These are phyloP conservation scores for Plagiodera versicolora DNA, from an alignment of 2,888 invertebrate species.

Conservation along the genomic window DNA sequence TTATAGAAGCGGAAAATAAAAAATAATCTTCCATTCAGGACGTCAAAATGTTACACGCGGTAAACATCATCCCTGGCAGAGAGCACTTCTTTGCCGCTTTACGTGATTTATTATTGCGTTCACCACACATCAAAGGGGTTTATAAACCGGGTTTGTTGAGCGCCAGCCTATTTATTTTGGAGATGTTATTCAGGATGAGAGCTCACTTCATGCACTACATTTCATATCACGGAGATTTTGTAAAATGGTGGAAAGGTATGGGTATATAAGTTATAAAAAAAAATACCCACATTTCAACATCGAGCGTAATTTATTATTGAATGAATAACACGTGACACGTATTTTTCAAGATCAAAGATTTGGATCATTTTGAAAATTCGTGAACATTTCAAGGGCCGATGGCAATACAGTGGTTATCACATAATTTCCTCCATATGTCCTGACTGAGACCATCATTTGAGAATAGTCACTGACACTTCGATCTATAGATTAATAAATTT, in stretches of 20 bases:
- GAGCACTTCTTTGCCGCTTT: conserved; percentile 22
- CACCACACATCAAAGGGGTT: conserved; percentile 29
- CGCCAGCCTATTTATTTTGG: conserved; percentile 25
- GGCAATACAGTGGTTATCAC: too few relatives aligned
- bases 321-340: too few relatives aligned
- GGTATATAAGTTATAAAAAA: background rate
- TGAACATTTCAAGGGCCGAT: too few relatives aligned
- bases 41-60: conserved; percentile 27
- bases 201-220: background rate
- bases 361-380: too few relatives aligned
- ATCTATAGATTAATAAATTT: too few relatives aligned
- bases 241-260: background rate
- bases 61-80: conserved; percentile 24
- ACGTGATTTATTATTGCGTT: conserved; percentile 29
- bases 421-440: too few relatives aligned
- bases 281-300: background rate
- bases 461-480: too few relatives aligned
- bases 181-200: conserved; percentile 22
- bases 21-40: conserved; percentile 26
- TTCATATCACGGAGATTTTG: background rate
- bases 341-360: too few relatives aligned
- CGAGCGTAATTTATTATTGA: too few relatives aligned
- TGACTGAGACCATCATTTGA: too few relatives aligned
- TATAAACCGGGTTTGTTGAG: conserved; percentile 24
- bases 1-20: conserved; percentile 17